Evolutionary conservation across 2,888 invertebrate species (phyloP).

Genomic region (Philopedon plagiatum): DNA sequence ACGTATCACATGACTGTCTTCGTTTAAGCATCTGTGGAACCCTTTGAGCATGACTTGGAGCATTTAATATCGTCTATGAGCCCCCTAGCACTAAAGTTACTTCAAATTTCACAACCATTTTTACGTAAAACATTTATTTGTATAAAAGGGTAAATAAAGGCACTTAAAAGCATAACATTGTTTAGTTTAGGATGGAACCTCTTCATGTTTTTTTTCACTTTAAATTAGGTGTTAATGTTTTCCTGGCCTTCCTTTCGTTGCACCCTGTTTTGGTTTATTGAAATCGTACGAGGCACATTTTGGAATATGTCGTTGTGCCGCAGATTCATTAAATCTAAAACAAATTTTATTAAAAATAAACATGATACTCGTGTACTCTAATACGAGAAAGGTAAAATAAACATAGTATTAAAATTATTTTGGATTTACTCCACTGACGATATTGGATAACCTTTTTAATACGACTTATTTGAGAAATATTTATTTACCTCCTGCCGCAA

Average conservation of each 20-base stretch:
- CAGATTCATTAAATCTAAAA: conserved; percentile 83
- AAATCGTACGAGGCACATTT: conserved; percentile 88
- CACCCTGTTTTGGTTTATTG: conserved; percentile 70
- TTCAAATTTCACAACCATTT: conserved; percentile 34
- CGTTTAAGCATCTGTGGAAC: too few relatives aligned
- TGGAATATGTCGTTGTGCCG: conserved; percentile 93
- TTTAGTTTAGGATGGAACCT: conserved; percentile 12
- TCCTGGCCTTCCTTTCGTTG: conserved; percentile 31
- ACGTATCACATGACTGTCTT: too few relatives aligned
- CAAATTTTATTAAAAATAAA: too few relatives aligned
- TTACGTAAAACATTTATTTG: conserved; percentile 27
- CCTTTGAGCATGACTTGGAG: too few relatives aligned
- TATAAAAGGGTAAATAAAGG: conserved; percentile 26
- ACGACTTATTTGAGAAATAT: too few relatives aligned
- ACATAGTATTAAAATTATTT: too few relatives aligned
- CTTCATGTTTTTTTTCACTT: neutral
- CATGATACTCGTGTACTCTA: too few relatives aligned
- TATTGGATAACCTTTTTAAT: too few relatives aligned
- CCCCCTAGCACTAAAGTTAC: neutral
- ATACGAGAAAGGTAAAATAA: conserved; percentile 1
- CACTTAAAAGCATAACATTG: conserved; percentile 28
- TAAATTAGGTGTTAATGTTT: conserved; percentile 30
- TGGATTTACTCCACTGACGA: too few relatives aligned
- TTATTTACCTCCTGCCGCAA: conserved; percentile 74
- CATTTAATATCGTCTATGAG: too few relatives aligned